Evolutionary conservation across 2,888 invertebrate species (phyloP).

Genomic region (Ptychoptera contaminata): DNA sequence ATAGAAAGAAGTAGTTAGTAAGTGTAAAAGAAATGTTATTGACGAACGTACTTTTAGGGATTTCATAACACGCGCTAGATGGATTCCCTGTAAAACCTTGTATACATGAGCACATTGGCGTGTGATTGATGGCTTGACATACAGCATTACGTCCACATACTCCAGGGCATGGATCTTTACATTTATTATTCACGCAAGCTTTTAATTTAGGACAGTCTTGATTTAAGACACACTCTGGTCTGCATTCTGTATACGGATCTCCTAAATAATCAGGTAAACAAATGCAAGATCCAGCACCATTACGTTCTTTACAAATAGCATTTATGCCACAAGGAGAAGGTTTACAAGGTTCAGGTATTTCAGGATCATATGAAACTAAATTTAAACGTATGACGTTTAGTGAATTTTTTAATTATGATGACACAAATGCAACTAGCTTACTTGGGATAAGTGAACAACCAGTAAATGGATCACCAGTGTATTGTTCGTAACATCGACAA

Average conservation of each 20-base stretch:
- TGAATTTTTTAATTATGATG: slow-evolving; percentile 32
- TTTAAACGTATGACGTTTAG: not conserved
- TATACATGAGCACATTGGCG: slow-evolving; percentile 64
- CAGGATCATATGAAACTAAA: slow-evolving; percentile 41
- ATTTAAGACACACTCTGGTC: slow-evolving; percentile 74
- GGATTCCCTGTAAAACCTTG: slow-evolving; percentile 69
- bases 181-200: slow-evolving; percentile 74
- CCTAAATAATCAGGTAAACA: slow-evolving; percentile 72
- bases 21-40: not conserved
- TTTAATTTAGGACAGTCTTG: slow-evolving; percentile 60
- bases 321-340: slow-evolving; percentile 80
- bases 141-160: slow-evolving; percentile 68
- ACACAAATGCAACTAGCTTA: too few species aligned
- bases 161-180: slow-evolving; percentile 66
- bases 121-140: slow-evolving; percentile 67
- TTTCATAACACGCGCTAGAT: slow-evolving; percentile 36
- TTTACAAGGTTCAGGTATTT: slow-evolving; percentile 56
- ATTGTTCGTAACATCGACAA: slow-evolving; percentile 65
- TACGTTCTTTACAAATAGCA: slow-evolving; percentile 65
- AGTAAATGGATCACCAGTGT: slow-evolving; percentile 71
- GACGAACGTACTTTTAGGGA: slow-evolving; percentile 36
- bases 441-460: slow-evolving; percentile 45
- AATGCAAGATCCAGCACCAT: slow-evolving; percentile 68
- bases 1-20: not conserved
- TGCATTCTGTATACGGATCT: slow-evolving; percentile 72